Evolutionary conservation across 2,113 vertebrate genomes (phyloP), one percentile per base, ranked within the genome.

Genomic region (Ctenodactylus gundi): DNA sequence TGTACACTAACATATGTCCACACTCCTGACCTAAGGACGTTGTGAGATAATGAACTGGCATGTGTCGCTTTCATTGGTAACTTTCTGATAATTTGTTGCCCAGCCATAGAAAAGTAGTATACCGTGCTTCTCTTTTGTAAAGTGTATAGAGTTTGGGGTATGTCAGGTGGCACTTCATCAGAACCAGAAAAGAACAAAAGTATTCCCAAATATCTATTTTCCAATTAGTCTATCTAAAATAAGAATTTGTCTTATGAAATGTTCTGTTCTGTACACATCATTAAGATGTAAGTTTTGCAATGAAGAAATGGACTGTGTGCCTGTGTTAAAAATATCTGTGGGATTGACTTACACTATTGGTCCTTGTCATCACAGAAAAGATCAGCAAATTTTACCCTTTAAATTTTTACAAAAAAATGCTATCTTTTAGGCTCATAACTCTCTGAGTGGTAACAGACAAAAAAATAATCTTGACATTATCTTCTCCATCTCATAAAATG

Each of bases 191-290:
- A 72, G 34, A 64, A 31, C 49, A 31, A 17, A 64, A 53, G 73
- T 6, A 23, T 64, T 94, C 91, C 49, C 44, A 80, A 73, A 31
- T 65, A 86, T 36, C 86, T 57, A 29, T 86, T 94, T 93, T 73
- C 15, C 58, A 89, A 85, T 88, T 36, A 49, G 14, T 70, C 44
- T 89, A 78, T 44, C 27, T 8, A 87, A 85, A 85, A 73, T 29
- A 80, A 85, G 20, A 60, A 29, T 46, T 89, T 73, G 17, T 78
- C 49, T 70, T 49, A 4, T 55, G 39, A 88, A 84, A 77, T 8
- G 36, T 17, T 58, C 17, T 72, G 18, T 31, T 92, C 60, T 70
- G 4, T 7, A 51, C 34, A 90, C 13, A 18, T 88, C 62, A 75
- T 67, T 94, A 84, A 86, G 68, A 92, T 78, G 34, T 60, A 36